Evolutionary conservation across 2,797 vertebrate species (phyloP).

Genomic region (Loris lydekkerianus): DNA sequence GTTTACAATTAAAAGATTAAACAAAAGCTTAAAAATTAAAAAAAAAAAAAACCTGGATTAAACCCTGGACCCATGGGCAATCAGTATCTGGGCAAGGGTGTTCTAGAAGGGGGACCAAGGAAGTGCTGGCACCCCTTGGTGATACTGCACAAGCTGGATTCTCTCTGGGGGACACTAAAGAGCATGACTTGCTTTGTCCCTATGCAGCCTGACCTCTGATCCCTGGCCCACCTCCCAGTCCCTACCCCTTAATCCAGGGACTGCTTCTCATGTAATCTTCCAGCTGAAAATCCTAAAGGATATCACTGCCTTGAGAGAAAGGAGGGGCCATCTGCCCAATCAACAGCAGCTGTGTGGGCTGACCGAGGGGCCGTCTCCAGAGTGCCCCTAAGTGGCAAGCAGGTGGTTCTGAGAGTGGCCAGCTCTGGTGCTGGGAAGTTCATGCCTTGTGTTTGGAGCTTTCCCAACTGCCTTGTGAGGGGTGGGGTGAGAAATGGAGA

Average conservation of each 20-base stretch:
- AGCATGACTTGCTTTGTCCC: not conserved
- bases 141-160: not conserved
- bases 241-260: not conserved
- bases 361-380: not conserved
- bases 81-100: not conserved
- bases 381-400: too few species aligned
- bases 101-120: not conserved
- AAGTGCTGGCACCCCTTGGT: not conserved
- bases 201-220: not conserved
- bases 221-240: not conserved
- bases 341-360: not conserved
- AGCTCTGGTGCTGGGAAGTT: not conserved
- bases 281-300: constrained; percentile 18
- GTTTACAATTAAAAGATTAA: constrained; percentile 18
- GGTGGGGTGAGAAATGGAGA: constrained; percentile 39
- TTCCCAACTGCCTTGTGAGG: not conserved
- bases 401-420: too few species aligned
- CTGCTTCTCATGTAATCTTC: not conserved
- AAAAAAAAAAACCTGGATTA: not conserved
- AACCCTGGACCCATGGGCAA: not conserved
- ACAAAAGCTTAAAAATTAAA: not conserved
- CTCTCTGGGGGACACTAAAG: not conserved
- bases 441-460: not conserved
- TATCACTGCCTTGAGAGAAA: not conserved
- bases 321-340: not conserved